These are phyloP conservation scores for Microtus oregoni DNA, from an alignment of 2,113 vertebrate genomes.

Conservation along the genomic window DNA sequence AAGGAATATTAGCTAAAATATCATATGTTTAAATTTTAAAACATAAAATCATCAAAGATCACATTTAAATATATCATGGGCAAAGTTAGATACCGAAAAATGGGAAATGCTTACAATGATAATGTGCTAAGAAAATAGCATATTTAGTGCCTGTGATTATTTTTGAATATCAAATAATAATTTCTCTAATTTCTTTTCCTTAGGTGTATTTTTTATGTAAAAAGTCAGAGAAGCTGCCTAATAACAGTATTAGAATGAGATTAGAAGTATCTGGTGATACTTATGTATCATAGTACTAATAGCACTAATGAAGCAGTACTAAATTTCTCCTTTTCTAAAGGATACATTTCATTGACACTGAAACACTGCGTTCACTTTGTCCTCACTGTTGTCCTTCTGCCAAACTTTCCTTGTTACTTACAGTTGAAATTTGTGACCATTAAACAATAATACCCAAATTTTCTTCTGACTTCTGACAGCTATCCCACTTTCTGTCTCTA, in stretches of 20 bases:
- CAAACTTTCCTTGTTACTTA: not conserved
- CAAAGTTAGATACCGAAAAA: not conserved
- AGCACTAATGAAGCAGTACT: too few species aligned
- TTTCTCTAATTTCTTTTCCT: not conserved
- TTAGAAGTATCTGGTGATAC: not conserved
- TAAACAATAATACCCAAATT: not conserved
- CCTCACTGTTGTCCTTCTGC: not conserved
- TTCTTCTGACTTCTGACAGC: not conserved
- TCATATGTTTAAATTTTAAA: not conserved
- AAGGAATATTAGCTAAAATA: not conserved
- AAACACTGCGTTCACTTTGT: not conserved
- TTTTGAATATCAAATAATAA: not conserved
- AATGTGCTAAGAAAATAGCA: not conserved
- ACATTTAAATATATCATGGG: not conserved
- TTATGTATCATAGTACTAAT: too few species aligned
- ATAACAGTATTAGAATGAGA: not conserved
- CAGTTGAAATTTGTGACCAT: not conserved
- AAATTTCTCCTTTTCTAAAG: not conserved
- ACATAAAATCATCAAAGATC: not conserved
- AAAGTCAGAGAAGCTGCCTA: not conserved
- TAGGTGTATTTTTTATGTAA: not conserved
- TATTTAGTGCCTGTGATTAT: not conserved
- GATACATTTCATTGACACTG: not conserved
- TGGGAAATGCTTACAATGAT: not conserved
- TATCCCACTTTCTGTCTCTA: not conserved